Evolutionary conservation across 1,140 invertebrate species (phyloP).

Genomic region (Pseudomyrmex flavicornis): DNA sequence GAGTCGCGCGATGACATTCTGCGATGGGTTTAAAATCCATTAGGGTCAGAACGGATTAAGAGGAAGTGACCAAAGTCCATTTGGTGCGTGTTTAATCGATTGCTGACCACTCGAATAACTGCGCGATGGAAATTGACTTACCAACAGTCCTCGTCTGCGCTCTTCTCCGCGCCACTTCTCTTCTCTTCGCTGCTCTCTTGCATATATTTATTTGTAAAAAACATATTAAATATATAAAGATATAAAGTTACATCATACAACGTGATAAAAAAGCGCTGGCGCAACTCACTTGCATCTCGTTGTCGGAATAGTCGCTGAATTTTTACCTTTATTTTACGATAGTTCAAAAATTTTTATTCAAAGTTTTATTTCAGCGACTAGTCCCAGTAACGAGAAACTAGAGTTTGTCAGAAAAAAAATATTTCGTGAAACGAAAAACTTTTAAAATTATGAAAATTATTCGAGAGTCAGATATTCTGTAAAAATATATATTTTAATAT

Average conservation of each 20-base stretch:
- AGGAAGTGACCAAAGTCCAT: slow-evolving; percentile 62
- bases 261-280: neutral
- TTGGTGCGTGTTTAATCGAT: slow-evolving; percentile 64
- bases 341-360: neutral
- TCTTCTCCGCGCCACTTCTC: neutral
- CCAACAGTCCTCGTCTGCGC: slow-evolving; percentile 27
- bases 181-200: neutral
- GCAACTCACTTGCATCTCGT: neutral
- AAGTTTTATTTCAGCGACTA: slow-evolving; percentile 9
- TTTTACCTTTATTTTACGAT: neutral
- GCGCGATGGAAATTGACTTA: slow-evolving; percentile 54
- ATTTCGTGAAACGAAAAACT: slow-evolving; percentile 19
- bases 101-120: slow-evolving; percentile 50
- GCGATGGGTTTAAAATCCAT: slow-evolving; percentile 62
- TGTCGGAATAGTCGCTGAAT: neutral
- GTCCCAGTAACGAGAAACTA: neutral
- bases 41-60: slow-evolving; percentile 62
- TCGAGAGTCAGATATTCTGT: neutral
- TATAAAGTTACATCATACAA: neutral
- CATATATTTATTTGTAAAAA: no score
- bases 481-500: slow-evolving; percentile 36
- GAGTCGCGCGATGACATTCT: slow-evolving; percentile 52
- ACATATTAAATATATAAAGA: slow-evolving; percentile 1
- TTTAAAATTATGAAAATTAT: slow-evolving; percentile 12
- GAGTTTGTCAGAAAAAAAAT: neutral